Conservation (phyloP, 1,140 invertebrate genomes). For the Bombus waltoni region DNA sequence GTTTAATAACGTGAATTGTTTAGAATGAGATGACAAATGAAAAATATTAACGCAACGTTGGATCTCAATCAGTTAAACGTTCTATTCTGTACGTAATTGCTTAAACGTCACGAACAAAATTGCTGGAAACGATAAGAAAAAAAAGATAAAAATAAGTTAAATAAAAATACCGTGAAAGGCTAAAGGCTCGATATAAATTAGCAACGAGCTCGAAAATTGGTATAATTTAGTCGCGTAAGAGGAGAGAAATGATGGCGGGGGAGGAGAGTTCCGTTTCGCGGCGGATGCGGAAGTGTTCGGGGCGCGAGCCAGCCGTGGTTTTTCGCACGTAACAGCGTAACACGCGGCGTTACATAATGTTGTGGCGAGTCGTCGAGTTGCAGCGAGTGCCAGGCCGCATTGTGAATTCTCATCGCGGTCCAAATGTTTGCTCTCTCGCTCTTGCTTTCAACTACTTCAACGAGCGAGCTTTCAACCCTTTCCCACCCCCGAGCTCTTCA, state of each 20-base stretch:
- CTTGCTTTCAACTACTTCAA: conserved; percentile 8
- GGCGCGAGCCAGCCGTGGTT: conserved; percentile 21
- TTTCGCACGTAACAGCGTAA: conserved; percentile 43
- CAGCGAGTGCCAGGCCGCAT: conserved; percentile 47
- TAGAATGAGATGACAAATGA: too few species aligned
- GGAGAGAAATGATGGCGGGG: neutral
- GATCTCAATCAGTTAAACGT: neutral
- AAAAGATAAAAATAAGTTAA: neutral
- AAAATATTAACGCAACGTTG: too few species aligned
- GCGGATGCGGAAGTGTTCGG: conserved; percentile 13
- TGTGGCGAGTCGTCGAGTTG: conserved; percentile 40
- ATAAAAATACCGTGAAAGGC: neutral
- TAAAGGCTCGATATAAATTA: neutral
- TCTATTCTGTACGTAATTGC: too few species aligned
- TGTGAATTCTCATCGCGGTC: conserved; percentile 64
- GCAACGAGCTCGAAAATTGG: neutral
- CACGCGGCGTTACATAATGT: conserved; percentile 55
- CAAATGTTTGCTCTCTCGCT: conserved; percentile 61
- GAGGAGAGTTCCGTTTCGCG: neutral
- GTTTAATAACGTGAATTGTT: too few species aligned
- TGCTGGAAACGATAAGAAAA: too few species aligned
- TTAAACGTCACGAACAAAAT: too few species aligned
- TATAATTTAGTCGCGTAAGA: neutral
- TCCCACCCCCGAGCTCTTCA: neutral
- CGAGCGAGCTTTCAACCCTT: conserved; percentile 39